A percentile compares a stretch with the other conserved stretches of the same genome.
Conservation (phyloP, 2,888 invertebrate genomes). For the Subacronicta megacephala region DNA sequence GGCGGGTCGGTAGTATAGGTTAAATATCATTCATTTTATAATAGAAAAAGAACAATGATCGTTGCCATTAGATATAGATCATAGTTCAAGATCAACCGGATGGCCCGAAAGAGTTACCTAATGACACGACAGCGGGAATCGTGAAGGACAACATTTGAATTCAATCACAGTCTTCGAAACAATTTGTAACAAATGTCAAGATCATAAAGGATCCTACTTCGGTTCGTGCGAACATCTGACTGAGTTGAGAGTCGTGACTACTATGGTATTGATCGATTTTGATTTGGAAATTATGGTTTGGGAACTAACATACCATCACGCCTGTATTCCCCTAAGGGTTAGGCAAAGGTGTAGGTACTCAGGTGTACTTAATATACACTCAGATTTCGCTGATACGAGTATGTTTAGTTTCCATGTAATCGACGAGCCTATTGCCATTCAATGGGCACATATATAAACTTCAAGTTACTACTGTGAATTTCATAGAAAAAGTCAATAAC, state of each 20-base stretch:
- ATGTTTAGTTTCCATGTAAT: no score
- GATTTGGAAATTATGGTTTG: constrained; percentile 43
- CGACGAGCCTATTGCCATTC: no score
- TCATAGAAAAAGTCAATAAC: no score
- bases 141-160: constrained; percentile 63
- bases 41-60: neutral
- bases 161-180: constrained; percentile 68
- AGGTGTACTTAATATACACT: no score
- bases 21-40: no score
- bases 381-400: no score
- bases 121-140: constrained; percentile 53
- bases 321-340: no score
- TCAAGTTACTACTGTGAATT: no score
- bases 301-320: no score
- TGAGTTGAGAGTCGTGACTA: constrained; percentile 56
- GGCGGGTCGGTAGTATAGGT: no score
- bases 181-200: constrained; percentile 74
- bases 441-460: no score
- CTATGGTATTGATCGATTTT: constrained; percentile 36
- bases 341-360: no score
- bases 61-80: constrained; percentile 29
- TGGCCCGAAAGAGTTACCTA: constrained; percentile 57
- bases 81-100: constrained; percentile 58
- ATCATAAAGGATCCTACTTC: constrained; percentile 63
- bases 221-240: constrained; percentile 50